These are phyloP conservation scores for Emmelina monodactyla DNA, from an alignment of 2,888 invertebrate genomes.

Conservation along the genomic window DNA sequence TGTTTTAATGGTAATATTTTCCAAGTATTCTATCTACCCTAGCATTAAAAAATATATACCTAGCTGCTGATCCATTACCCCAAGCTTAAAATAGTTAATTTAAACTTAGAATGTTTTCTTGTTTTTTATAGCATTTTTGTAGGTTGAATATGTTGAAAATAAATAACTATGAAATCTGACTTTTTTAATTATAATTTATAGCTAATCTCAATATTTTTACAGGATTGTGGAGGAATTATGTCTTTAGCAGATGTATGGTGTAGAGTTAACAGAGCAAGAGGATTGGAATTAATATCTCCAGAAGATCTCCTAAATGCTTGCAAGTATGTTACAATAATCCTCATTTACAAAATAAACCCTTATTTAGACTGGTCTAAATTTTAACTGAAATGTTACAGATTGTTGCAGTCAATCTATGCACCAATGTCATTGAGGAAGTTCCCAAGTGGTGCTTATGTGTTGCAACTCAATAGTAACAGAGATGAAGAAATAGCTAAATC, in stretches of 20 bases:
- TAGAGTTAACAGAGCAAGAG: slow-evolving; percentile 94
- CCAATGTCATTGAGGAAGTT: slow-evolving; percentile 84
- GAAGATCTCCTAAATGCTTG: slow-evolving; percentile 96
- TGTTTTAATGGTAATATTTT: slow-evolving; percentile 82
- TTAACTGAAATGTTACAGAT: slow-evolving; percentile 26
- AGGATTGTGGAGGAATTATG: slow-evolving; percentile 97
- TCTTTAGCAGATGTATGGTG: slow-evolving; percentile 96
- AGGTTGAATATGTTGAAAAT: no score
- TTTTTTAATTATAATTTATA: neutral
- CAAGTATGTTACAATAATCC: slow-evolving; percentile 45
- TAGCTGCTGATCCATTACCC: no score
- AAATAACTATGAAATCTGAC: no score
- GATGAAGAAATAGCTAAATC: slow-evolving; percentile 74
- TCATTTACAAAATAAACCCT: neutral
- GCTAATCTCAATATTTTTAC: slow-evolving; percentile 11
- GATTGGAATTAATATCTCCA: slow-evolving; percentile 93
- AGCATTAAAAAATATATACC: no score
- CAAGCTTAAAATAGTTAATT: no score
- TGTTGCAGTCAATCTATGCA: slow-evolving; percentile 69
- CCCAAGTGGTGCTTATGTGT: slow-evolving; percentile 94
- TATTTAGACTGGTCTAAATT: neutral
- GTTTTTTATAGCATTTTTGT: no score
- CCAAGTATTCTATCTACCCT: no score
- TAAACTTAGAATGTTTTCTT: no score
- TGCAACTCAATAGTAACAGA: slow-evolving; percentile 82